phyloP scores from a whole-genome alignment of 92 coral and sea anemone genomes.

The Phenganax subtilis region DNA sequence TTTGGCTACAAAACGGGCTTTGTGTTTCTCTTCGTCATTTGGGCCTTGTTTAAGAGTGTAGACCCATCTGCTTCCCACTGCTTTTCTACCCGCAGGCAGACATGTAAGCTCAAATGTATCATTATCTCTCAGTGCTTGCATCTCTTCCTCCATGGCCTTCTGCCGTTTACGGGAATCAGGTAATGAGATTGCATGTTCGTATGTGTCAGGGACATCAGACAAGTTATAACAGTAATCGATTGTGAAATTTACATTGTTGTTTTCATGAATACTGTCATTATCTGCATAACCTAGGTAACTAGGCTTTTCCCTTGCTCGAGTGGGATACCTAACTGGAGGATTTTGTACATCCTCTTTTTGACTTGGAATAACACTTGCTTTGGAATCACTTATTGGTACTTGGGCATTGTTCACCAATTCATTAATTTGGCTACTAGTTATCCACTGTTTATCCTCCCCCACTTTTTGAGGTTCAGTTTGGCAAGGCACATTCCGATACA shows the following conservation, averaged over 20 bases:
- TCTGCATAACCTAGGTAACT: conserved; percentile 39
- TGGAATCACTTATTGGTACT: background rate
- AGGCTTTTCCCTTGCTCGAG: conserved; percentile 35
- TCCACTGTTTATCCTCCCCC: background rate
- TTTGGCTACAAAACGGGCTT: too few relatives aligned
- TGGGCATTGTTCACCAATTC: background rate
- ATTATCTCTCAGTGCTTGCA: conserved; percentile 48
- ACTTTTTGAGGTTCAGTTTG: conserved; percentile 4
- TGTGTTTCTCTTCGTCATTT: conserved; percentile 41
- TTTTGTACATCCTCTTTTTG: conserved; percentile 15
- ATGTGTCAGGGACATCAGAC: conserved; percentile 42
- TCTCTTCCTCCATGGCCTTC: conserved; percentile 51
- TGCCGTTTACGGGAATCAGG: conserved; percentile 46
- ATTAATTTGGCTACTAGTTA: too few relatives aligned
- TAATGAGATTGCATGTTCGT: conserved; percentile 49
- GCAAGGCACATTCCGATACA: too few relatives aligned
- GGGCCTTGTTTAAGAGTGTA: conserved; percentile 50
- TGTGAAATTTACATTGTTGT: conserved; percentile 43
- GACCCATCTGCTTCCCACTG: conserved; percentile 53
- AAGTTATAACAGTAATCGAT: conserved; percentile 40
- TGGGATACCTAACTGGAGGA: conserved; percentile 33
- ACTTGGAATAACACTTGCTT: too few relatives aligned
- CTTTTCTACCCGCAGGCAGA: conserved; percentile 42
- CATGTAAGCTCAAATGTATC: conserved; percentile 50
- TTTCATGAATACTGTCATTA: conserved; percentile 21